Evolutionary conservation across 2,113 vertebrate genomes (phyloP).

Genomic region (Mormoops blainvillei): DNA sequence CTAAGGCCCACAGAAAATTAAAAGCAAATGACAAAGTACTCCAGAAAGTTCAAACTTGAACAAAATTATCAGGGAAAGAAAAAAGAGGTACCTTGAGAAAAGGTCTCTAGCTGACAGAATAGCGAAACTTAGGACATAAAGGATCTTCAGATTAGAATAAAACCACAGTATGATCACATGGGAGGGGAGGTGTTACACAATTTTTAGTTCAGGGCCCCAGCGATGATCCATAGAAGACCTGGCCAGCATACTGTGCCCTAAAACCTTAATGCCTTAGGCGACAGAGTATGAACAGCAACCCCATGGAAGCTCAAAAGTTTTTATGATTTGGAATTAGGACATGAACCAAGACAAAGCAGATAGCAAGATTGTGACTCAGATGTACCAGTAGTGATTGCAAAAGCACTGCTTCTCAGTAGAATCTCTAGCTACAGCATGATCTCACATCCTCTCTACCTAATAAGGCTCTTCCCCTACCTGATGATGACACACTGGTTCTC

Average conservation of each 20-base stretch:
- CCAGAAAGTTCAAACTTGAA: not conserved
- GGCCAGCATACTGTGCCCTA: not conserved
- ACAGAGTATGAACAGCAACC: not conserved
- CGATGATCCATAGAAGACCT: not conserved
- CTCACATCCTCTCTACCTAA: accelerated
- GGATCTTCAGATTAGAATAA: not conserved
- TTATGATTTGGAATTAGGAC: not conserved
- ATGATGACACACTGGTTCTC: conserved; percentile 99
- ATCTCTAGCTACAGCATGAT: not conserved
- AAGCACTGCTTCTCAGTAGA: not conserved
- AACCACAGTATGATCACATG: not conserved
- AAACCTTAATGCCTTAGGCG: not conserved
- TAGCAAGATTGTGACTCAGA: not conserved
- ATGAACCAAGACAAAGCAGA: not conserved
- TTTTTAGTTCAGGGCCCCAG: not conserved
- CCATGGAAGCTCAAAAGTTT: not conserved
- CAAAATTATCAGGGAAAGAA: not conserved
- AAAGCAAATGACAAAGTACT: not conserved
- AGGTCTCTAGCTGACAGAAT: not conserved
- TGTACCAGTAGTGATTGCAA: not conserved
- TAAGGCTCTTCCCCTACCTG: conserved; percentile 82
- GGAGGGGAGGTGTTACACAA: not conserved
- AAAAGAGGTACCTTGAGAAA: not conserved
- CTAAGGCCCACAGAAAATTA: not conserved
- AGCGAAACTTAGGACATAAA: not conserved